phyloP scores from a whole-genome alignment of 2,797 vertebrate species.

The Sebastes minor region DNA sequence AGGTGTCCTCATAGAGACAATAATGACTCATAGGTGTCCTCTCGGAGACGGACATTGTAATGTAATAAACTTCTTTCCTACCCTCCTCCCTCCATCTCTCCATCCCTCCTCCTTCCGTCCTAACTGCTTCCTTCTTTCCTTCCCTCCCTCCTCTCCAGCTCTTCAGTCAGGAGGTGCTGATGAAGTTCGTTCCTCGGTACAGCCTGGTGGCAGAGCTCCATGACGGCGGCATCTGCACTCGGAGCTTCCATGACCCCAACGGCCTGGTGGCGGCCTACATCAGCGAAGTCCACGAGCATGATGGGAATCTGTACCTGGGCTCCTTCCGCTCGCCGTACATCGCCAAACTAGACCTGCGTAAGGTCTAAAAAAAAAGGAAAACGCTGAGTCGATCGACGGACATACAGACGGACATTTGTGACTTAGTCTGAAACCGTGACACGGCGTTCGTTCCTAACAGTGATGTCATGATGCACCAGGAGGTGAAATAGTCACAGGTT shows the following conservation, averaged over 20 bases:
- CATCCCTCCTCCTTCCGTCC: neutral
- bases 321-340: conserved; percentile 91
- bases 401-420: neutral
- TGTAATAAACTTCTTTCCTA: neutral
- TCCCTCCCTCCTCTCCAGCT: conserved; percentile 75
- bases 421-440: neutral
- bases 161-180: conserved; percentile 88
- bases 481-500: neutral
- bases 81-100: neutral
- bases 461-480: neutral
- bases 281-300: conserved; percentile 91
- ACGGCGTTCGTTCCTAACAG: neutral
- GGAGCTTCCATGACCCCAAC: conserved; percentile 92
- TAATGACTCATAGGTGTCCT: too few relatives aligned
- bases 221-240: conserved; percentile 88
- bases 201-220: conserved; percentile 92
- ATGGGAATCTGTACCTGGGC: conserved; percentile 91
- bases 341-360: conserved; percentile 86
- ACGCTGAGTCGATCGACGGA: neutral
- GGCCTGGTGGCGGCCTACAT: conserved; percentile 85
- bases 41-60: neutral
- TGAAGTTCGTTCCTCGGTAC: conserved; percentile 91
- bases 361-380: conserved; percentile 58
- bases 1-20: too few relatives aligned
- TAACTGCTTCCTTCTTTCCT: neutral